Conservation (phyloP, 2,113 vertebrate species). For the Tychaedon coryphoeus region DNA sequence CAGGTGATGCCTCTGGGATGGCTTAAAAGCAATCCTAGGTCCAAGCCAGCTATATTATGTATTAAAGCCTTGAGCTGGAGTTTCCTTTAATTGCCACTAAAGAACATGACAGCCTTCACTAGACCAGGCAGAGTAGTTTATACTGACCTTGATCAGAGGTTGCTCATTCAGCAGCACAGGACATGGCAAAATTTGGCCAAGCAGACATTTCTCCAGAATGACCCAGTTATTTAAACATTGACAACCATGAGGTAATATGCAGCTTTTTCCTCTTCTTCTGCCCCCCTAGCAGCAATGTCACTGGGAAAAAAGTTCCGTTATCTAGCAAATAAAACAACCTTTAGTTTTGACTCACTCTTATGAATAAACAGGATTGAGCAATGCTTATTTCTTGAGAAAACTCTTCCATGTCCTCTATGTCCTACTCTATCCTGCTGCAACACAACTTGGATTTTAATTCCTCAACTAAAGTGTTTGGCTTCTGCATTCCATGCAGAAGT, state of each 20-base stretch:
- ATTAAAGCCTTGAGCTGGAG: neutral
- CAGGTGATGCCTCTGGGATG: neutral
- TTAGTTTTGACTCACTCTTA: neutral
- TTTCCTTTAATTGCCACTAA: neutral
- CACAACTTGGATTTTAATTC: constrained; percentile 46
- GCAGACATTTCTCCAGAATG: neutral
- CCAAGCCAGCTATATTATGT: neutral
- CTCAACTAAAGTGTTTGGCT: neutral
- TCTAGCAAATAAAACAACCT: neutral
- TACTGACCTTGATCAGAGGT: neutral
- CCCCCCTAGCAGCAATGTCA: neutral
- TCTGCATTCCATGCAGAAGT: neutral
- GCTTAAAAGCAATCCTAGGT: neutral
- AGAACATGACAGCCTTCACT: neutral
- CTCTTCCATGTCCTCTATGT: neutral
- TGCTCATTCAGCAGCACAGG: neutral
- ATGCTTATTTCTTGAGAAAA: neutral
- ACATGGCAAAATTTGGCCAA: neutral
- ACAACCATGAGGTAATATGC: neutral
- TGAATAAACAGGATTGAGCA: constrained; percentile 15
- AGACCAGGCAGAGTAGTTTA: neutral
- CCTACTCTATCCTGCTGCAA: neutral
- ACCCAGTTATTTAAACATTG: neutral
- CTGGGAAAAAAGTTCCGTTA: neutral
- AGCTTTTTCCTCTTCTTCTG: neutral